Base-by-base conservation (phyloP, 2,113 vertebrate species). In the Seriola aureovittata region DNA sequence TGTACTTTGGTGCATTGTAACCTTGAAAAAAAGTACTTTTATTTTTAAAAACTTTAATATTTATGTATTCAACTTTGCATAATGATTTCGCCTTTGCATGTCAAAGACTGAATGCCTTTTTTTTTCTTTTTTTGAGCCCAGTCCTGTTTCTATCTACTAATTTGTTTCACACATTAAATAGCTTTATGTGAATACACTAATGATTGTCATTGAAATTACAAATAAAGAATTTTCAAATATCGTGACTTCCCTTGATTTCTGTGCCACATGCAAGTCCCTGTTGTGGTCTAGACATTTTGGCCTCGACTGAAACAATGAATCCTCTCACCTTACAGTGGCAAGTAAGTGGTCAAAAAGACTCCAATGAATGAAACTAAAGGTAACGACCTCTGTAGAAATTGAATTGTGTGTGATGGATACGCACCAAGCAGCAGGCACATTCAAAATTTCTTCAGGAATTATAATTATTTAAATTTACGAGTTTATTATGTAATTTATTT, bases 181-280 rank as follows among this genome's bases (percentile, higher is more conserved):
- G 21, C 25, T 74, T 75, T 14, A 25, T 55, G 34, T 68, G 25
- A 65, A 81, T 23, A 50, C 29, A 12, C 8, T 64, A 23, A 25
- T 69, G 3, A 1, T 25, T 25, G 52, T 75, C 0, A 21, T 1
- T 60, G 21, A 52, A 13, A 14, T 64, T 32, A 64, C 11, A 55
- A 87, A 85, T 78, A 85, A 88, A 85, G 13, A 0, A 63, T 58
- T 63, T 80, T 14, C 44, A 71, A 60, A 55, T 57, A 38, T 46
- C 6, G 21, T 3, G 23, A 19, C 38, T 25, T 65, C 16, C 4
- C 7, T 44, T 70, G 42, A 23, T 65, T 64, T 64, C 29, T 29
- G 29, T 29, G 29, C 29, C 0, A 29, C 50, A 4, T 68, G 62
- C 5, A 40, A 13, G 17, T 40, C 12, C 55, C 8, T 17, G 34